Evolutionary conservation across 2,888 invertebrate species (phyloP), one percentile per base, ranked within the genome.

Genomic region (Platypus cylindrus): DNA sequence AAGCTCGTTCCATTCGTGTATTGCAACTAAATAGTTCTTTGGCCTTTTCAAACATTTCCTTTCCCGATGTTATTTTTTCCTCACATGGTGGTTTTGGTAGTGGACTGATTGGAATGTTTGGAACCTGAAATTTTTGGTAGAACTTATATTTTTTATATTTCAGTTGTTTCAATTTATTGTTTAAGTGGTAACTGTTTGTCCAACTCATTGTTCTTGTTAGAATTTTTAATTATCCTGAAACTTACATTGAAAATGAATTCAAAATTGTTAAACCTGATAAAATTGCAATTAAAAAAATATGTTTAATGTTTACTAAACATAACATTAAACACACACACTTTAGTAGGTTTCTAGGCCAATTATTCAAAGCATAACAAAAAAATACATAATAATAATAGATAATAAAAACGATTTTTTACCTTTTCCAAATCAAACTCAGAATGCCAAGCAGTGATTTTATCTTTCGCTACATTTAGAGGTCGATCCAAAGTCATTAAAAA

Each of bases 381-480:
- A 14, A 27, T 11, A 13, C 22, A 13, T 30, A n/a, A 13, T 14
- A 18, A 7, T 22, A n/a, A n/a, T n/a, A n/a, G n/a, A n/a, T n/a
- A n/a, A 8, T 32, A 25, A 11, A 23, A 29, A 30, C 5, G 16
- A 14, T 17, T 26, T 26, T 27, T 36, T 32, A 43, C 43, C 47
- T 71, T 73, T 55, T 93, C 91, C 24, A 93, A 63, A 50, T 80
- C 78, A 58, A 94, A 94, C 48, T 80, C 78, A 2, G 91, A 89
- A 71, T 94, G 94, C 93, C 93, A 94, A 31, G 89, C 74, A 3
- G 78, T 80, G 28, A 94, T 64, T 54, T 80, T 79, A 13, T 76
- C 68, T 46, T 75, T 75, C 2, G 78, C 67, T 32, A 91, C 74
- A n/a, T 65, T 58, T 14, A 91, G 71, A 3, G 90, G 86, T 18